A percentile compares a stretch with the other conserved stretches of the same genome.
Evolutionary conservation across 2,113 vertebrate genomes (phyloP).

Genomic region (Leucoraja erinaceus): DNA sequence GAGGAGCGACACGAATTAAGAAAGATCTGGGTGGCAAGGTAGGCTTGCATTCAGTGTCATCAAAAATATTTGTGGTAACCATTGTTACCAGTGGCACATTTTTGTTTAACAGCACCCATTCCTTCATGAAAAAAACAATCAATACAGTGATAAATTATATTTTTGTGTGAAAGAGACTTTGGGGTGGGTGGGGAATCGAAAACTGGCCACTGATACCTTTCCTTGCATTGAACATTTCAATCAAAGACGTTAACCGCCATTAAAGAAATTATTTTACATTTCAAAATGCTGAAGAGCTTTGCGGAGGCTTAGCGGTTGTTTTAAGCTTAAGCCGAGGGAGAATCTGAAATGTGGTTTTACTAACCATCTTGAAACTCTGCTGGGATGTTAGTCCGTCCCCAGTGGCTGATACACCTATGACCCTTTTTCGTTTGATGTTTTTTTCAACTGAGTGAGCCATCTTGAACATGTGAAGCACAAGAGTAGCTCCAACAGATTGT

Average conservation of each 20-base stretch:
- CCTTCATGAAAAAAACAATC: conserved; percentile 31
- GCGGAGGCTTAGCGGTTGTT: conserved; percentile 50
- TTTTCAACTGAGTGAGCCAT: conserved; percentile 56
- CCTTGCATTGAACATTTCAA: conserved; percentile 44
- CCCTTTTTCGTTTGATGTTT: conserved; percentile 57
- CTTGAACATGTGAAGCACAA: conserved; percentile 54
- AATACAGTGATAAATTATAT: background rate
- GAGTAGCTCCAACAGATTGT: conserved; percentile 66
- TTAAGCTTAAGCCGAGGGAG: conserved; percentile 62
- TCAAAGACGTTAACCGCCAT: conserved; percentile 47
- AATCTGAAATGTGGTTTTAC: conserved; percentile 46
- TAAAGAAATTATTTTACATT: conserved; percentile 46
- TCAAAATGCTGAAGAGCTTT: conserved; percentile 45
- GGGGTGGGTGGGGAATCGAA: background rate
- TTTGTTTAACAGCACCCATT: conserved; percentile 42
- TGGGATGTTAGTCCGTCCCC: conserved; percentile 54
- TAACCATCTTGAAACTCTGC: conserved; percentile 48
- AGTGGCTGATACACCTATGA: conserved; percentile 56
- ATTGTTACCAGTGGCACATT: background rate
- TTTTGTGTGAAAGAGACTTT: background rate
- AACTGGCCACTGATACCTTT: conserved; percentile 44
- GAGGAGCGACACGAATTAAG: conserved; percentile 76
- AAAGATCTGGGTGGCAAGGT: conserved; percentile 86
- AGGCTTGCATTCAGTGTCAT: conserved; percentile 41
- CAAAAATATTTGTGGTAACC: conserved; percentile 13